Percentiles rank a stretch among this genome's conserved stretches.
These are phyloP conservation scores for Thalassaphorura encarpata DNA, from an alignment of 1,140 invertebrate species.

Conservation along the genomic window DNA sequence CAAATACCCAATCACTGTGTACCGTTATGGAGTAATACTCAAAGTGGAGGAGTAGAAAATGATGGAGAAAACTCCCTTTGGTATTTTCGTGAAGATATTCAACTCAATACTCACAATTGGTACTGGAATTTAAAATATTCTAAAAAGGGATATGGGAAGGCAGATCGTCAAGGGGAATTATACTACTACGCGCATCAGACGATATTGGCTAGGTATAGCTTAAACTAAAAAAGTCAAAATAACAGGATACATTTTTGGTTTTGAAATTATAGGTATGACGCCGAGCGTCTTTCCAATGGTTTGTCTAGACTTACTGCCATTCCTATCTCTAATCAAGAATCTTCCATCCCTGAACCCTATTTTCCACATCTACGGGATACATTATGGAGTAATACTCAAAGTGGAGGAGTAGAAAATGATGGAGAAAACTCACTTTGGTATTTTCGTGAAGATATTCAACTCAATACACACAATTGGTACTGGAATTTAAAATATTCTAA, in stretches of 20 bases:
- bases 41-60: background rate
- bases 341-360: background rate
- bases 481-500: too few species aligned
- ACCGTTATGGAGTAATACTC: too few species aligned
- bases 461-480: too few species aligned
- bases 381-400: too few species aligned
- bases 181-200: background rate
- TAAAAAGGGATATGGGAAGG: background rate
- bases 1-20: too few species aligned
- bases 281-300: constrained; percentile 10
- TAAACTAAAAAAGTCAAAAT: too few species aligned
- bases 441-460: too few species aligned
- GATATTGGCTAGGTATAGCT: background rate
- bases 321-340: too few species aligned
- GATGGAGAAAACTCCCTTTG: background rate
- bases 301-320: constrained; percentile 1
- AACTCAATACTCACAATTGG: background rate
- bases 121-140: background rate
- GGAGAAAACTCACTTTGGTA: too few species aligned
- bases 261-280: background rate
- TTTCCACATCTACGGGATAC: constrained; percentile 13
- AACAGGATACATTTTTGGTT: background rate
- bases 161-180: background rate
- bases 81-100: constrained; percentile 8
- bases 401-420: too few species aligned